Base-by-base conservation (phyloP, 2,113 vertebrate species). In the Himantopus leucocephalus region DNA sequence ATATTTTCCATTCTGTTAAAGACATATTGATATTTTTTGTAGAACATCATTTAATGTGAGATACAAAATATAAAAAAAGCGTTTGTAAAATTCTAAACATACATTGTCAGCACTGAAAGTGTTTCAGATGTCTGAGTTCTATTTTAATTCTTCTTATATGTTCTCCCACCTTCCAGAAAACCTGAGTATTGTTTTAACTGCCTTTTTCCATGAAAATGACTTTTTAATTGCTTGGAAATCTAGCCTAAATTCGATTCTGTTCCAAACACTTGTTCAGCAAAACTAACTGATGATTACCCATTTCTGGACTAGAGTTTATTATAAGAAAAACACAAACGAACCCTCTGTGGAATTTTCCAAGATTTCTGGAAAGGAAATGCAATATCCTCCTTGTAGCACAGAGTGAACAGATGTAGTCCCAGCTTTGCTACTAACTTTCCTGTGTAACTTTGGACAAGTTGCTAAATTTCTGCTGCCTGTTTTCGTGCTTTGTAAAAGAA, bases 211-310 rank as follows among this genome's bases (percentile, higher is more conserved):
- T 87, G 83, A 59, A 87, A 68, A 85, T 78, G 10, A 6, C 16
- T 32, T 73, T 91, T 84, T 86, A 91, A 77, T 78, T 82, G 34
- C 37, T 60, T 91, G 56, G 39, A 93, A 96, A 78, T 29, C 1
- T 24, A 84, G 60, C 56, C 16, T 71, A 37, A 71, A 71, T 78
- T 90, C 91, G 45, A 82, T 80, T 71, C 64, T 80, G 24, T 50
- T 94, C 50, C 86, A 89, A 94, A 63, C 12, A 78, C 37, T 94
- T 68, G 8, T 91, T 94, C 76, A 92, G 64, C 90, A 94, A 92
- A 92, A 59, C 30, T 78, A 34, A 81, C 67, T 48, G 48, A 85
- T 52, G 22, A 39, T 74, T 90, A 63, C 37, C 41, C 22, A 20
- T 84, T 94, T 93, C 71, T 94, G 59, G 41, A 86, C 53, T 20